Base-by-base conservation (phyloP, 2,797 vertebrate species). In the Poeciliopsis turneri region DNA sequence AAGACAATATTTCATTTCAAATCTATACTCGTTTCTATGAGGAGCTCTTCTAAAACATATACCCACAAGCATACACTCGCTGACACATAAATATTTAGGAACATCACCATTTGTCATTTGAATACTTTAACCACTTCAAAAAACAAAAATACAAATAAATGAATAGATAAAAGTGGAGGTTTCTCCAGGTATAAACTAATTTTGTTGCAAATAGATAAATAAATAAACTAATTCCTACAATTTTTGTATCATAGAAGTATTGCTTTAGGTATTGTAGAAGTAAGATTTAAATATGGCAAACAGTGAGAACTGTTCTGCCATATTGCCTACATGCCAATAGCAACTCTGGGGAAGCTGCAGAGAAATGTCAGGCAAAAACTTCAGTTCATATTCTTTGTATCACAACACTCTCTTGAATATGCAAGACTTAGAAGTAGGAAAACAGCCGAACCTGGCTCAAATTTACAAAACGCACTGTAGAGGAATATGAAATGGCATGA, bases 21-120 rank as follows among this genome's bases (percentile, higher is more conserved):
- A 83, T 84, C 72, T 71, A 46, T 41, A 45, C 78, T 74, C 76
- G 79, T 74, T 77, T 55, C 80, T 84, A 72, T 75, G 46, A 80
- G 49, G 46, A 82, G 74, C 78, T 87, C 79, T 89, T 88, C 83
- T 90, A 90, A 90, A 72, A 5, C 41, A 68, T 23, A 41, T 55
- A 61, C 47, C 47, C 1, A 12, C 25, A 45, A 10, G n/a, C 16
- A 16, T 7, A 53, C 64, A 47, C 47, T 23, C 12, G 75, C n/a
- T 72, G 18, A 64, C 68, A 41, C 16, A 30, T 61, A 75, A 72
- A 68, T 0, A 36, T 46, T 72, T 47, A 51, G 49, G 59, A 78
- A 73, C 69, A 36, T 43, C 30, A 47, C 28, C 6, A 69, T 75
- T 72, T 78, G 9, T 72, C n/a, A 18, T 72, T 53, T 11, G 61